Conservation (phyloP, 2,797 vertebrate species). For the Falco peregrinus region DNA sequence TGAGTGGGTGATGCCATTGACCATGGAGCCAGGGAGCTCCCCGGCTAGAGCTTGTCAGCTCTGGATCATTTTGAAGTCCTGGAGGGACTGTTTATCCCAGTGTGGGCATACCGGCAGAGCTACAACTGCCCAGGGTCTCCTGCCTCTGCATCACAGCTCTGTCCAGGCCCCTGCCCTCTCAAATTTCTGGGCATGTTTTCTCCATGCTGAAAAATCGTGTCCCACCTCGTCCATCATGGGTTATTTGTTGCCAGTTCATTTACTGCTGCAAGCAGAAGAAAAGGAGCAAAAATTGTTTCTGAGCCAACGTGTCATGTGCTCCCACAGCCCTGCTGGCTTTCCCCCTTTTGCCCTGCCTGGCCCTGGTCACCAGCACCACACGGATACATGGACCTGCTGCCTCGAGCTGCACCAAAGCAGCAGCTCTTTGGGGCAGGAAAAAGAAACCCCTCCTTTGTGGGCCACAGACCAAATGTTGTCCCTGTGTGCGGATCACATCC, state of each 20-base stretch:
- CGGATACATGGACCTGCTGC: fast-evolving
- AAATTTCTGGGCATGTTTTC: not conserved
- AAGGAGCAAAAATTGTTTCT: not conserved
- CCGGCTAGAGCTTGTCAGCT: not conserved
- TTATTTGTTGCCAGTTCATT: not conserved
- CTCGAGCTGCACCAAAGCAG: not conserved
- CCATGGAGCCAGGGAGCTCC: not conserved
- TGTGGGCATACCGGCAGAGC: no score
- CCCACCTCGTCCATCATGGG: not conserved
- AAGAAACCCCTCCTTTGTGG: not conserved
- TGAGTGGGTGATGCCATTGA: no score
- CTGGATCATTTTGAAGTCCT: not conserved
- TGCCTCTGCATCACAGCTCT: not conserved
- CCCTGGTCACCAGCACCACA: fast-evolving
- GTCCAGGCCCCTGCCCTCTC: not conserved
- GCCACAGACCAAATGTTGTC: fast-evolving
- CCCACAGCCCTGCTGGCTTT: not conserved
- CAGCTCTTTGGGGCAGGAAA: not conserved
- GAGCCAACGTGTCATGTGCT: not conserved
- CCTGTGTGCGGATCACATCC: fast-evolving
- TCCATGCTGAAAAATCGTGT: not conserved
- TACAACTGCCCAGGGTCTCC: not conserved
- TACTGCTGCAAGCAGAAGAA: not conserved
- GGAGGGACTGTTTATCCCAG: not conserved
- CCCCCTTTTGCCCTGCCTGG: fast-evolving